phyloP scores from a whole-genome alignment of 1,140 invertebrate genomes.

The Lycorma delicatula region DNA sequence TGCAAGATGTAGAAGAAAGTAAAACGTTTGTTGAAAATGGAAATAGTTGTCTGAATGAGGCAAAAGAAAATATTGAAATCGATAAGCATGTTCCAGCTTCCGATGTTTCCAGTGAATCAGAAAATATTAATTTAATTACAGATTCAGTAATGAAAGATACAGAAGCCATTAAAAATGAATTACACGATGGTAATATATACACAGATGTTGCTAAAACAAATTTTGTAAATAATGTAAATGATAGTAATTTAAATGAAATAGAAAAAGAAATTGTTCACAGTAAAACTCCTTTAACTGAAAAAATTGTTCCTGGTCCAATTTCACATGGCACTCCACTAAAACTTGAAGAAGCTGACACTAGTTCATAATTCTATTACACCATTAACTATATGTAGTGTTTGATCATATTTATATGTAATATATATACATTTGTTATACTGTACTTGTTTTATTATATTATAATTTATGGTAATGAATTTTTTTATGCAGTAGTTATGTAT shows the following conservation, averaged over 20 bases:
- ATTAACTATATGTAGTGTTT: no score
- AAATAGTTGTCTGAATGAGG: background rate
- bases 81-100: no score
- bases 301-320: constrained; percentile 1
- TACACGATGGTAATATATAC: background rate
- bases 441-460: no score
- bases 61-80: no score
- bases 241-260: background rate
- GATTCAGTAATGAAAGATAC: background rate
- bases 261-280: background rate
- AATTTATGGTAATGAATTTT: no score
- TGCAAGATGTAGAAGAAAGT: background rate
- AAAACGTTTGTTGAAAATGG: background rate
- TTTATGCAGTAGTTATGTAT: no score
- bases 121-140: background rate
- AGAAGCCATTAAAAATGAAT: background rate
- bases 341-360: no score
- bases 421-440: no score
- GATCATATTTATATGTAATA: no score
- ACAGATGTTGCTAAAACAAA: background rate
- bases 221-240: background rate
- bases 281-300: background rate
- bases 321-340: no score
- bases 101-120: background rate
- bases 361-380: no score